These are phyloP conservation scores for Sarotherodon lohbergeri DNA, from an alignment of 2,113 vertebrate species.

Conservation along the genomic window DNA sequence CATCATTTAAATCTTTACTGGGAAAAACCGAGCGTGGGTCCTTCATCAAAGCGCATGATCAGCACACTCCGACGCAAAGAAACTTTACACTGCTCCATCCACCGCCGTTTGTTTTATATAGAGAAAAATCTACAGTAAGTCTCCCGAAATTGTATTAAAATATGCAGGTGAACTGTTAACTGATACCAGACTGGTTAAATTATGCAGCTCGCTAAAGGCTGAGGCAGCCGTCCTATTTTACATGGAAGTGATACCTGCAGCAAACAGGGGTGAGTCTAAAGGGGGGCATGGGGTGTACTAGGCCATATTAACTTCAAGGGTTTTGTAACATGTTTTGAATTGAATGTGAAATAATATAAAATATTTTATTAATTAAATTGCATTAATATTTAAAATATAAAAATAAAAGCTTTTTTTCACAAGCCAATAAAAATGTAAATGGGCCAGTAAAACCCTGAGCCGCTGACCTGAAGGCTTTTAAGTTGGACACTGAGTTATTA, in stretches of 20 bases:
- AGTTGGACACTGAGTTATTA: background rate
- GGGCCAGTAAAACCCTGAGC: background rate
- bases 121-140: background rate
- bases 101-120: background rate
- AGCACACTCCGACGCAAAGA: accelerated
- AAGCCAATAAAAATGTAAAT: background rate
- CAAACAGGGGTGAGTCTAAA: background rate
- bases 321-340: background rate
- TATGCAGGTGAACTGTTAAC: background rate
- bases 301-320: background rate
- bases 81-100: background rate
- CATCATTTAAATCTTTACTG: background rate
- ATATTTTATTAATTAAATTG: background rate
- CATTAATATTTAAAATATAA: background rate
- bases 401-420: background rate
- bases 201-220: background rate
- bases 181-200: background rate
- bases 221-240: background rate
- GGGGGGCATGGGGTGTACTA: background rate
- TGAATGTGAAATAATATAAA: background rate
- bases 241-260: background rate
- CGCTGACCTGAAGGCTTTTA: background rate
- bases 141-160: background rate
- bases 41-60: background rate
- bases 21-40: accelerated